Percentiles rank a stretch among this genome's conserved stretches.
Conservation (phyloP, 2,113 vertebrate species). For the Polypterus bichir region DNA sequence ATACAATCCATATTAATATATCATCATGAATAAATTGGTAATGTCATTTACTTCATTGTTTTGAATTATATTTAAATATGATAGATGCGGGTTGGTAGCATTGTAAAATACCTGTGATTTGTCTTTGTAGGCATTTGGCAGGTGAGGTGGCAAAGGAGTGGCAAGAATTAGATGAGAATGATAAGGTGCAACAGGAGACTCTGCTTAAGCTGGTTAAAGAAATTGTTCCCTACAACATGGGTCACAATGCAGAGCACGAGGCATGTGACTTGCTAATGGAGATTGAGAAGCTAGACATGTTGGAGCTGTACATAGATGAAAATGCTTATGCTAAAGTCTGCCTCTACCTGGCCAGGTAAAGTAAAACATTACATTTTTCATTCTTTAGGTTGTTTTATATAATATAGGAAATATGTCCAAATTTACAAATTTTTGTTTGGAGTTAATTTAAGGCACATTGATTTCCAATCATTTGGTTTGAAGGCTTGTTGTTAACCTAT, state of each 20-base stretch:
- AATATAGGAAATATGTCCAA: too few species aligned
- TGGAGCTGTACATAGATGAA: slow-evolving; percentile 88
- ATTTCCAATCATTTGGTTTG: too few species aligned
- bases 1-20: too few species aligned
- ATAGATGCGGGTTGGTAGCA: too few species aligned
- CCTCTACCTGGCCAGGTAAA: slow-evolving; percentile 89
- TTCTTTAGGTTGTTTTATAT: background rate
- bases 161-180: slow-evolving; percentile 90
- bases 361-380: background rate
- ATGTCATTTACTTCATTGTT: too few species aligned
- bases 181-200: slow-evolving; percentile 79
- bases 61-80: too few species aligned
- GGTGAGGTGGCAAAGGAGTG: slow-evolving; percentile 96
- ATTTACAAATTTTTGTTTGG: too few species aligned
- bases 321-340: slow-evolving; percentile 95
- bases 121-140: slow-evolving; percentile 64
- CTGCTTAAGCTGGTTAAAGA: slow-evolving; percentile 87
- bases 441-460: too few species aligned
- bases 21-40: too few species aligned
- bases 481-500: too few species aligned
- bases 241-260: slow-evolving; percentile 91
- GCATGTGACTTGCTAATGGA: slow-evolving; percentile 97
- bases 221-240: slow-evolving; percentile 96
- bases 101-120: background rate
- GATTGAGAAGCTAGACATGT: slow-evolving; percentile 89